Base-by-base conservation (phyloP, 2,888 invertebrate species). In the Dromius quadrimaculatus region DNA sequence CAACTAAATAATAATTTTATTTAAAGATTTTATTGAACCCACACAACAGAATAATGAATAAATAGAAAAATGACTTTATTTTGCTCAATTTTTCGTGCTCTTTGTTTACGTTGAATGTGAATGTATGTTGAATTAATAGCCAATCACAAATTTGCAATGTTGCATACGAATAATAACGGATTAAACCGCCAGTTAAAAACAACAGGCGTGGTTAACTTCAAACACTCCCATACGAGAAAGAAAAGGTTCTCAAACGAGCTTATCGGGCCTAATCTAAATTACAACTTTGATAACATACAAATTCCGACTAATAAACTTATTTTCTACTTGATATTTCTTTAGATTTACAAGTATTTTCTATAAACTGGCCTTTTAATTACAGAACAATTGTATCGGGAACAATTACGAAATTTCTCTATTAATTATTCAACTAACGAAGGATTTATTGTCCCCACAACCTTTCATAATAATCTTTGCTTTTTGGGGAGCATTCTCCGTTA, bases 1-100 rank as follows among this genome's bases (percentile, higher is more conserved):
- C 50, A 54, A 54, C 50, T 28, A 28, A 54, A 28, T 54, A n/a
- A n/a, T 54, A 54, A 54, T 54, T 54, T 54, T 54, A 54, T 54
- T 54, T 54, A 23, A 54, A 54, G 50, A 54, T 54, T 54, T 54
- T 54, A 54, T 54, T 54, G 28, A 23, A 13, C n/a, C n/a, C n/a
- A n/a, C n/a, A n/a, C n/a, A n/a, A n/a, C n/a, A n/a, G n/a, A n/a
- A n/a, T n/a, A 36, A 22, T 28, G 50, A 28, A 54, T 28, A 15
- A 41, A 41, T 41, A 15, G 41, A 41, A 41, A 41, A 41, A 41
- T 41, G 41, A 41, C 41, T 41, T 41, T 15, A 41, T 41, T 41
- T 15, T 41, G 11, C 11, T 15, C 13, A 41, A 8, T 15, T 41
- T 41, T 41, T 1, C 41, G 15, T 41, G 41, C 13, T 41, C 41